These are phyloP conservation scores for Fundulus diaphanus DNA, from an alignment of 2,797 vertebrate genomes.

Conservation along the genomic window DNA sequence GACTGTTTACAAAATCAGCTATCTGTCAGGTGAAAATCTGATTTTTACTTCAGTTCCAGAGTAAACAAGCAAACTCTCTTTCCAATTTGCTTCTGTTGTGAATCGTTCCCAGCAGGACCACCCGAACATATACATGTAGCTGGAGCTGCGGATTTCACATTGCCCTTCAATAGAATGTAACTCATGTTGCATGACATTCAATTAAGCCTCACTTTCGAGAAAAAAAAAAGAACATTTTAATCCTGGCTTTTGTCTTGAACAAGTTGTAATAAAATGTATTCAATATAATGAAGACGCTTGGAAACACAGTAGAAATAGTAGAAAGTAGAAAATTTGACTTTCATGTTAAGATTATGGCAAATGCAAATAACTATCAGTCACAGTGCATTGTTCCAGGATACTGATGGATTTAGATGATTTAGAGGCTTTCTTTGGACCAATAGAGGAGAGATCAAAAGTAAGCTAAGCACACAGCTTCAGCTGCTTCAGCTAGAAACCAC, in stretches of 20 bases:
- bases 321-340: conserved; percentile 14
- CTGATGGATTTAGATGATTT: not conserved
- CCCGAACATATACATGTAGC: conserved; percentile 1
- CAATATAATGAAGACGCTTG: no score
- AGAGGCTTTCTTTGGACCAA: no score
- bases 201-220: not conserved
- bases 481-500: no score
- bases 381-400: conserved; percentile 3
- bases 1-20: conserved; percentile 49
- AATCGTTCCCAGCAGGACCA: conserved; percentile 27
- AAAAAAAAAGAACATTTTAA: not conserved
- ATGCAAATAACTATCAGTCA: conserved; percentile 1
- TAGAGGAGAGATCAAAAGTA: no score
- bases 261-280: not conserved
- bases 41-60: not conserved
- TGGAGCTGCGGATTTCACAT: conserved; percentile 1
- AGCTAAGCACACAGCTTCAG: no score
- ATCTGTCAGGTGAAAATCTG: conserved; percentile 15
- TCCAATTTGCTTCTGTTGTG: conserved; percentile 11
- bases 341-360: conserved; percentile 6
- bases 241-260: not conserved
- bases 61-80: not conserved
- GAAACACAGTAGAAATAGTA: not conserved
- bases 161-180: conserved; percentile 4
- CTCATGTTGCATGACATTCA: conserved; percentile 1